A percentile compares a stretch with the other conserved stretches of the same genome.
Evolutionary conservation across 1,140 invertebrate species (phyloP).

Genomic region (Drosophila ananassae): DNA sequence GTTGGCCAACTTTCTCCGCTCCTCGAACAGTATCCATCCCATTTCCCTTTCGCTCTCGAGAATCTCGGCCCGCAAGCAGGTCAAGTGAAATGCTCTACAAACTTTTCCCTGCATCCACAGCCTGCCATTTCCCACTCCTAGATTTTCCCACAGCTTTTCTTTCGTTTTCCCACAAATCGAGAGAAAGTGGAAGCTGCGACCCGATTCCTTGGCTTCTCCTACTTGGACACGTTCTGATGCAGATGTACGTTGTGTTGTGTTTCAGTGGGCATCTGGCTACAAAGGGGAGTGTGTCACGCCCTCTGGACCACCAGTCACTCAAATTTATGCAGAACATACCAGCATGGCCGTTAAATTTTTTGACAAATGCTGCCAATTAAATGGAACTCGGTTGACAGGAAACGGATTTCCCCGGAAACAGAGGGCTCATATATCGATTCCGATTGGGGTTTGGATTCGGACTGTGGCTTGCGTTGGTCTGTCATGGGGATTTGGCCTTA

Average conservation of each 20-base stretch:
- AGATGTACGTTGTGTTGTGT: conserved; percentile 7
- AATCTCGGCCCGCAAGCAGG: conserved; percentile 43
- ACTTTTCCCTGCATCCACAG: conserved; percentile 27
- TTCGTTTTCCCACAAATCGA: conserved; percentile 18
- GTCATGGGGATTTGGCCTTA: conserved; percentile 52
- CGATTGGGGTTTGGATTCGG: conserved; percentile 32
- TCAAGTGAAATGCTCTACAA: conserved; percentile 66
- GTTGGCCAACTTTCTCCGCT: conserved; percentile 16
- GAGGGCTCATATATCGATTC: conserved; percentile 36
- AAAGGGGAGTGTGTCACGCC: conserved; percentile 3
- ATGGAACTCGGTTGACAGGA: conserved; percentile 21
- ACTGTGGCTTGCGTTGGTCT: conserved; percentile 18
- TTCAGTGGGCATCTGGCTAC: conserved; percentile 2
- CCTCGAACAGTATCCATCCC: conserved; percentile 22
- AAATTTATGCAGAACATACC: conserved; percentile 27
- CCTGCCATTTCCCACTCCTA: neutral
- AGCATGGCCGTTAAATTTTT: conserved; percentile 23
- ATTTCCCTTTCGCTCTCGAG: conserved; percentile 37
- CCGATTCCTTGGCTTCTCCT: conserved; percentile 48
- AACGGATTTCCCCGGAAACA: conserved; percentile 21
- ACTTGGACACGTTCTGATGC: conserved; percentile 54
- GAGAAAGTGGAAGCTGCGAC: conserved; percentile 61
- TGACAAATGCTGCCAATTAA: conserved; percentile 60
- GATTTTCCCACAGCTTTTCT: neutral
- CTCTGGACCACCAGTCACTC: neutral